Base-by-base conservation (phyloP, 1,140 invertebrate genomes). In the Trachymyrmex cornetzi region DNA sequence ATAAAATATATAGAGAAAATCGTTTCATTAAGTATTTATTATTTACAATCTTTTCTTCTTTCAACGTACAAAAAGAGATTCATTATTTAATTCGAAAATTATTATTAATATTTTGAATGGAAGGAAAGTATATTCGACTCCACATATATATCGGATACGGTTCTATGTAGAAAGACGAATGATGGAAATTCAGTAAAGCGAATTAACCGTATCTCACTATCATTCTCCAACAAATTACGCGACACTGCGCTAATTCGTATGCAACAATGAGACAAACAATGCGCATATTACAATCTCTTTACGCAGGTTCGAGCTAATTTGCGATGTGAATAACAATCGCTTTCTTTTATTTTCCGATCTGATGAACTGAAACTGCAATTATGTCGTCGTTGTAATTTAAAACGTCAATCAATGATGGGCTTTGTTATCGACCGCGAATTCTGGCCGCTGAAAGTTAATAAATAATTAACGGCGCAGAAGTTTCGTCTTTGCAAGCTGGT, bases 251-350 rank as follows among this genome's bases (percentile, higher is more conserved):
- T 74, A 75, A 84, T 74, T 61, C 55, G 24, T 57, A 5, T 9
- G 55, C 80, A n/a, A 84, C 80, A 75, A 75, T 63, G 69, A 84
- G 19, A 48, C 38, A 19, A 64, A 63, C 69, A 84, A 75, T 84
- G 80, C 80, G 27, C 69, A 38, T 44, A 44, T 75, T 50, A 75
- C 80, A 61, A 74, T 48, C 59, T 24, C 34, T 30, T 48, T 59
- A 57, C 19, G 80, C 69, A 74, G 44, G 5, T 63, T 30, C 34
- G 44, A 63, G 27, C 14, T 50, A 75, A 84, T 84, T 74, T 14
- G 38, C 16, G 34, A 80, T 19, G 34, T 19, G 69, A 50, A 63
- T 50, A 75, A 75, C 27, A 24, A 24, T n/a, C 19, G 69, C 9
- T 22, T 57, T 59, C 38, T 84, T 30, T 61, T 38, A 22, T 61